These are phyloP conservation scores for Genyomyrus donnyi DNA, from an alignment of 2,113 vertebrate species.

Conservation along the genomic window DNA sequence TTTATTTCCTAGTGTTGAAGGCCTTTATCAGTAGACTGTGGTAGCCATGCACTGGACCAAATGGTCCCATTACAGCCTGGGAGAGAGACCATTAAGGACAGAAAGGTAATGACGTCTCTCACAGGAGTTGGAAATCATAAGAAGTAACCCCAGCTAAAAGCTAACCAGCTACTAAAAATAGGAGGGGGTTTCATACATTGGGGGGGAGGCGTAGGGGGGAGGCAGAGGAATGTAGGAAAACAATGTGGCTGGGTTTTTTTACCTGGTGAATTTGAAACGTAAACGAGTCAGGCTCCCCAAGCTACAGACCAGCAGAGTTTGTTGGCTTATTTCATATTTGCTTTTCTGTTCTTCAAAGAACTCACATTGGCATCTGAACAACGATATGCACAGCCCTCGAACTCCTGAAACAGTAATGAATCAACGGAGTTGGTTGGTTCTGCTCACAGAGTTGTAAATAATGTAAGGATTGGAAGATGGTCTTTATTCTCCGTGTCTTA, in stretches of 20 bases:
- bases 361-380: neutral
- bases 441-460: neutral
- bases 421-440: no score
- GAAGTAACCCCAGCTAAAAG: conserved; percentile 18
- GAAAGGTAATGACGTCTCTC: conserved; percentile 23
- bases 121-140: conserved; percentile 7
- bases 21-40: conserved; percentile 6
- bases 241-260: no score
- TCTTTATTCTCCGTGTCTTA: neutral
- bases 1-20: conserved; percentile 7
- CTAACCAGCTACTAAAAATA: neutral
- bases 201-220: no score
- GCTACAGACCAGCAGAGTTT: neutral
- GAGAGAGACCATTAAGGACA: conserved; percentile 30
- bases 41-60: neutral
- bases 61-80: conserved; percentile 27
- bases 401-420: neutral
- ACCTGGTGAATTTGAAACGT: neutral
- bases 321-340: neutral
- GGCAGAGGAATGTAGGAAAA: neutral
- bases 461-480: neutral
- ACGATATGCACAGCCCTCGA: neutral
- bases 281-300: neutral
- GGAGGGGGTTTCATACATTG: neutral
- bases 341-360: neutral